These are phyloP conservation scores for Phrynocephalus guinanensis DNA, from an alignment of 2,797 vertebrate genomes.

Conservation along the genomic window DNA sequence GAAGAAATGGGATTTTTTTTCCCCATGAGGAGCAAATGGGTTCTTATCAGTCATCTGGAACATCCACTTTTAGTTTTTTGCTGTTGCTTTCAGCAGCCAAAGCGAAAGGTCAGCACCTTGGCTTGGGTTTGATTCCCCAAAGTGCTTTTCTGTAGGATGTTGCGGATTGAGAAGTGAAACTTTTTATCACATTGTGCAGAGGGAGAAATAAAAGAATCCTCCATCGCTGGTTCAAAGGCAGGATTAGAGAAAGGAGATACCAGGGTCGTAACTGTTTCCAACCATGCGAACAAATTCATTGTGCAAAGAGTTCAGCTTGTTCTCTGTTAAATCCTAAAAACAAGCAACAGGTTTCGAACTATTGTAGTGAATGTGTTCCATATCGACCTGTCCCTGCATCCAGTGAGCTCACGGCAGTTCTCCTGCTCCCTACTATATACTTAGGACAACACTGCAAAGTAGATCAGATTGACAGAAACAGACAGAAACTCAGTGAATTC, in stretches of 20 bases:
- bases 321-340: not conserved
- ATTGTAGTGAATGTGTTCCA: not conserved
- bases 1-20: accelerated
- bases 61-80: not conserved
- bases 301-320: constrained; percentile 6
- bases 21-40: not conserved
- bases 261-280: not conserved
- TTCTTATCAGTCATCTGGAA: constrained; percentile 13
- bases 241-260: not conserved
- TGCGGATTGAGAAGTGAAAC: constrained; percentile 28
- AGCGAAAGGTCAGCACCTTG: constrained; percentile 22
- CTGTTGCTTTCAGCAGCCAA: constrained; percentile 20
- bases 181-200: constrained; percentile 20
- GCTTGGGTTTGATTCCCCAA: constrained; percentile 29
- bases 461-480: no score
- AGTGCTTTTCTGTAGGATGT: not conserved
- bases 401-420: no score
- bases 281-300: not conserved
- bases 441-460: no score
- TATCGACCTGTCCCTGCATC: not conserved
- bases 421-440: no score
- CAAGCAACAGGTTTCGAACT: not conserved
- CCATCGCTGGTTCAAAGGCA: constrained; percentile 14
- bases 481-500: no score
- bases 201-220: constrained; percentile 7